Evolutionary conservation across 2,888 invertebrate genomes (phyloP).

Genomic region (Melanostoma mellinum): DNA sequence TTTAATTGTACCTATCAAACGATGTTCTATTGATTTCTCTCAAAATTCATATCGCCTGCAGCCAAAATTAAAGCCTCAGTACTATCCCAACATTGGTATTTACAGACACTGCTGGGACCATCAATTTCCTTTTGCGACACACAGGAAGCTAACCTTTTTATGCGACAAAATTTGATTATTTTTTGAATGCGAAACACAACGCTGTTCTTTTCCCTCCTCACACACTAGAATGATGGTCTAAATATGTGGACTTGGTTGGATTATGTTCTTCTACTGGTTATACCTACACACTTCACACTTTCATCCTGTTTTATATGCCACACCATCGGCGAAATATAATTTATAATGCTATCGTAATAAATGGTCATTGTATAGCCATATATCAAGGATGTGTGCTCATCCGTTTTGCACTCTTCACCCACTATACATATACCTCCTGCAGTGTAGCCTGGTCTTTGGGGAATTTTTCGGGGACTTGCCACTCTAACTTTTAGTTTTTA

Average conservation of each 20-base stretch:
- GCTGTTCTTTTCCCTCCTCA: slow-evolving; percentile 15
- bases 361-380: slow-evolving; percentile 75
- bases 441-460: slow-evolving; percentile 46
- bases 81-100: not conserved
- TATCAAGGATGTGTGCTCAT: slow-evolving; percentile 74
- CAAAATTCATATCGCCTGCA: not conserved
- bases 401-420: slow-evolving; percentile 55
- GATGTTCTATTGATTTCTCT: not conserved
- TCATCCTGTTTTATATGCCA: slow-evolving; percentile 66
- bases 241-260: not conserved
- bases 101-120: slow-evolving; percentile 50
- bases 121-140: slow-evolving; percentile 53
- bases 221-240: slow-evolving; percentile 5
- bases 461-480: slow-evolving; percentile 63
- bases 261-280: not conserved
- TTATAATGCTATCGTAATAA: slow-evolving; percentile 75
- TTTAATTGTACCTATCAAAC: too few relatives aligned
- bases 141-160: slow-evolving; percentile 60
- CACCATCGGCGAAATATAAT: slow-evolving; percentile 74
- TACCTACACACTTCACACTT: slow-evolving; percentile 19
- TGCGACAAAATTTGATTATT: slow-evolving; percentile 68
- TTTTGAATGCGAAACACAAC: slow-evolving; percentile 50
- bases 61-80: not conserved
- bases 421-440: not conserved
- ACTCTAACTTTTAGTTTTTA: slow-evolving; percentile 71